Base-by-base conservation (phyloP, 1,140 invertebrate species). In the Mactra quadrangularis region DNA sequence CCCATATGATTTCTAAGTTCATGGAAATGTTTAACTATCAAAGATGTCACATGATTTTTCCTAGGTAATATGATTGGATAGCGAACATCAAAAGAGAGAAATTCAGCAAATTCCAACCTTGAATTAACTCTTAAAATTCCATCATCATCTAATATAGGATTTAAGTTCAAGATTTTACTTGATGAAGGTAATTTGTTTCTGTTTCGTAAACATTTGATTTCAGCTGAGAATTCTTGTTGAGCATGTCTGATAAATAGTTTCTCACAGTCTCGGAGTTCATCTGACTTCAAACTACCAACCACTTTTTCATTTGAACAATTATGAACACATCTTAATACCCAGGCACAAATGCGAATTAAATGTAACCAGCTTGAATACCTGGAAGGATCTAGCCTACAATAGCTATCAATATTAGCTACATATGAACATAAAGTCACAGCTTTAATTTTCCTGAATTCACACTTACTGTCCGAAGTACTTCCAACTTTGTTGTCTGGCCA, bases 321-420 rank as follows among this genome's bases (percentile, higher is more conserved):
- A 22, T 76, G 38, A 1, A 76, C 19, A 62, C 60, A 76, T 45
- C 62, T 3, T 27, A 2, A n/a, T 15, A 78, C 76, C 76, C 76
- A 78, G 13, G 62, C 47, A 55, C 29, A 62, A 7, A 76, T 57
- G 19, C 45, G n/a, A 19, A 76, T 55, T 19, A 45, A 3, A 19
- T 76, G 45, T 31, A 11, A 45, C 55, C 57, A 76, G 31, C 45
- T 60, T 15, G 55, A 76, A 29, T 64, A 76, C 0, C 45, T 29
- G 31, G 3, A 22, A 6, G 74, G 55, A 50, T 62, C 22, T 2
- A 76, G 45, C 17, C 38, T 47, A 15, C 0, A 45, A 4, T 41
- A 17, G 6, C n/a, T 27, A 25, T 66, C 62, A 11, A 1, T 17
- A n/a, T 3, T 45, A 3, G 6, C 35, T 35, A 4, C 29, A 62